Conservation (phyloP, 2,888 invertebrate genomes). For the Ellobium chinense region DNA sequence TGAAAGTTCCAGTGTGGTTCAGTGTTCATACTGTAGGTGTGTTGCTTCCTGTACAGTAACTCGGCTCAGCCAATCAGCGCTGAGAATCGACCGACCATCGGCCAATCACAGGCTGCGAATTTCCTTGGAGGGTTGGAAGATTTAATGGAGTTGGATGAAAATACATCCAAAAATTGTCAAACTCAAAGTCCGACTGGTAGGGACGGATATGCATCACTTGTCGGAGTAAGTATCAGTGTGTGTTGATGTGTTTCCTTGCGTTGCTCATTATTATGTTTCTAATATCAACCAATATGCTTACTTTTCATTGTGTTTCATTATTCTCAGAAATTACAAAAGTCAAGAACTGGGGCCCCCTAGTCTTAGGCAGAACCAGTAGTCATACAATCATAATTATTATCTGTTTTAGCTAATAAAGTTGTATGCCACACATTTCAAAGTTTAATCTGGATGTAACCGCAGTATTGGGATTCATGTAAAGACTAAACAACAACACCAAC, state of each 20-base stretch:
- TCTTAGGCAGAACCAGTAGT: too few species aligned
- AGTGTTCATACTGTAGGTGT: too few species aligned
- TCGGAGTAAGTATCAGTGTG: conserved; percentile 43
- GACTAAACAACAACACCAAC: too few species aligned
- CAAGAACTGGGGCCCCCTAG: too few species aligned
- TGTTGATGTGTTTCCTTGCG: background rate
- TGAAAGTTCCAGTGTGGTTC: too few species aligned
- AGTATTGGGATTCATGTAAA: too few species aligned
- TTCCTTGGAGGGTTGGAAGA: background rate
- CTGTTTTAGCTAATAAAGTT: too few species aligned
- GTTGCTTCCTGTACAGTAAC: background rate
- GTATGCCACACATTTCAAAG: too few species aligned
- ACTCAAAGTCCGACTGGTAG: conserved; percentile 42
- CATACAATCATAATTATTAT: too few species aligned
- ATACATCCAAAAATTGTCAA: conserved; percentile 47
- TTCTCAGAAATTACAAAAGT: too few species aligned
- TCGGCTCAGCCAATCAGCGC: conserved; percentile 11
- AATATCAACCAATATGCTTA: background rate
- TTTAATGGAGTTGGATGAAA: conserved; percentile 48
- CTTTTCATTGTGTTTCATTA: too few species aligned
- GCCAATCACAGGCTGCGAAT: conserved; percentile 26
- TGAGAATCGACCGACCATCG: background rate
- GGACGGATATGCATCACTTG: conserved; percentile 48
- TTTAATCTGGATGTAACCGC: too few species aligned
- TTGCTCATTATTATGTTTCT: background rate